phyloP scores from a whole-genome alignment of 2,888 invertebrate genomes.

The Sycophila texana region DNA sequence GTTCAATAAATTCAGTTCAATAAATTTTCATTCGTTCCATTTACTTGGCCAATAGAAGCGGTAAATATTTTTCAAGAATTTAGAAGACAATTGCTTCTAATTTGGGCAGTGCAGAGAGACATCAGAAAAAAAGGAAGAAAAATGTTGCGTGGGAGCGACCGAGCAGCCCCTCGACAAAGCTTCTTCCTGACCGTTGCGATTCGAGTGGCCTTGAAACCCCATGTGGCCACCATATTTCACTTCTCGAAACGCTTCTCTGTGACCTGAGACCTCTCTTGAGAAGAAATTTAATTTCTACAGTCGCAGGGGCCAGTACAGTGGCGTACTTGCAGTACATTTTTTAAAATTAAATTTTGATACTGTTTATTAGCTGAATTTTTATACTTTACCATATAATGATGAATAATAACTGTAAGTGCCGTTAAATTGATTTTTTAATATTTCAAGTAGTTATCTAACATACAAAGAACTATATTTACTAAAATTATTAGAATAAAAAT shows the following conservation, averaged over 20 bases:
- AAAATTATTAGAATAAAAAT: no score
- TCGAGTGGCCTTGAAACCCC: constrained; percentile 55
- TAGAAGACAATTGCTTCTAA: constrained; percentile 2
- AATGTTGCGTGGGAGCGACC: not conserved
- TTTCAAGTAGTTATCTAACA: no score
- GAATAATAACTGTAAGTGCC: no score
- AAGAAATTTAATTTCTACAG: constrained; percentile 29
- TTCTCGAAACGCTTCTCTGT: constrained; percentile 16
- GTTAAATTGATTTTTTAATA: no score
- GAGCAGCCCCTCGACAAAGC: not conserved
- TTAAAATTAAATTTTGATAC: not conserved
- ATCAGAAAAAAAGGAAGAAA: not conserved
- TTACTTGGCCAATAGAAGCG: no score
- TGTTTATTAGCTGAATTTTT: not conserved
- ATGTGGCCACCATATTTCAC: constrained; percentile 56
- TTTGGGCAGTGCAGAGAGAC: not conserved
- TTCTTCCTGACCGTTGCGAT: constrained; percentile 15
- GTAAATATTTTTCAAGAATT: not conserved
- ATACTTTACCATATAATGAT: not conserved
- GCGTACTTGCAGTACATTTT: constrained; percentile 20
- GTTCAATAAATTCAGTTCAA: no score
- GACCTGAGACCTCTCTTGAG: constrained; percentile 15
- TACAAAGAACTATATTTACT: no score
- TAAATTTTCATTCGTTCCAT: no score
- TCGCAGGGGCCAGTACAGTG: constrained; percentile 2